Base-by-base conservation (phyloP, 2,113 vertebrate species). In the Archilochus colubris region DNA sequence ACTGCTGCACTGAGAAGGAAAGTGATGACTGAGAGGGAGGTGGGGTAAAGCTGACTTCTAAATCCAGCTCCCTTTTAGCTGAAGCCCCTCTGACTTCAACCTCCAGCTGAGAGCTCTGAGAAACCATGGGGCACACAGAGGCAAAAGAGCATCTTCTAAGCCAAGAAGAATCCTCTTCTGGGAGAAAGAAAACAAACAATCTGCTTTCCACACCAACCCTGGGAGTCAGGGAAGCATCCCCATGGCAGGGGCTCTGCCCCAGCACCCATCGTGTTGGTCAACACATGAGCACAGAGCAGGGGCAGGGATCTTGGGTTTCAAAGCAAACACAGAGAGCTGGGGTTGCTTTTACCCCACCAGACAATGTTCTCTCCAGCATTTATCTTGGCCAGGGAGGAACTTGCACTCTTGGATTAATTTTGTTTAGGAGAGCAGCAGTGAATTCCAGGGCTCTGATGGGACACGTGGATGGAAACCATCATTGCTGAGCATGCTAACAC, bases 361-460 rank as follows among this genome's bases (percentile, higher is more conserved):
- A 73, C 76, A 31, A 51, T 24, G 62, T 84, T 92, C 80, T 67
- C 73, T 62, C 85, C 94, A 54, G 70, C 74, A 23, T 94, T 97
- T 81, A 21, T 87, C 94, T 94, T 90, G 88, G 93, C 93, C 77
- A 53, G 77, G 4, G 44, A 58, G 88, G 80, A 82, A 9, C 44
- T 10, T 4, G 20, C 44, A 17, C 4, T 57, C 87, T 72, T 72
- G 61, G 85, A 94, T 94, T 94, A 59, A 90, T 97, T 91, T 40
- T 66, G 59, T 28, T 82, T 33, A 53, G 22, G 70, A 76, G 82
- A 93, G 58, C 22, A 15, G 74, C 68, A 23, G 69, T 0, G 38
- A 28, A 58, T 79, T 86, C 88, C 95, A 89, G 73, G 89, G 25
- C 59, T 80, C 72, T 27, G 14, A 25, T 0, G 30, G 28, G 66